Percentiles rank a stretch among this genome's conserved stretches.
These are phyloP conservation scores for Forbesichthys papilliferus DNA, from an alignment of 2,113 vertebrate species.

Conservation along the genomic window DNA sequence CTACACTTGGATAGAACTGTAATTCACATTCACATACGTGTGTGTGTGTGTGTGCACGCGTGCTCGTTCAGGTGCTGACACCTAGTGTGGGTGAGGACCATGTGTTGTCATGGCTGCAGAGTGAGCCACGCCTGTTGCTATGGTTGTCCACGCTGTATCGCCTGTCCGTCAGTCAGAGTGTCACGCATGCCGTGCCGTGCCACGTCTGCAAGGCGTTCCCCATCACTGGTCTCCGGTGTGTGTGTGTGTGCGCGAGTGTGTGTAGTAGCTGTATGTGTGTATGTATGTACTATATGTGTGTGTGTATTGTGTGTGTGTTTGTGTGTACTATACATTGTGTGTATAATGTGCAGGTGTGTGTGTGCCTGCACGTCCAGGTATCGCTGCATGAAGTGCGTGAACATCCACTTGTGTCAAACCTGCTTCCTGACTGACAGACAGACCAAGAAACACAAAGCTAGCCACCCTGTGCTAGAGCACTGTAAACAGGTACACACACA, in stretches of 20 bases:
- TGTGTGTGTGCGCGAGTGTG: slow-evolving; percentile 1
- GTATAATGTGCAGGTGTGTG: background rate
- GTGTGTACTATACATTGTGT: background rate
- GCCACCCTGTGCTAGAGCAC: slow-evolving; percentile 79
- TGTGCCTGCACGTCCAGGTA: slow-evolving; percentile 68
- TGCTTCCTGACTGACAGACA: slow-evolving; percentile 80
- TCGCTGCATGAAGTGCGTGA: slow-evolving; percentile 84
- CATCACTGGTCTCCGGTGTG: slow-evolving; percentile 81
- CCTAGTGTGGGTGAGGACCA: slow-evolving; percentile 62
- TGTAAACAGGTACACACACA: slow-evolving; percentile 74
- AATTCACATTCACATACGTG: too few species aligned
- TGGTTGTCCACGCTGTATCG: slow-evolving; percentile 82
- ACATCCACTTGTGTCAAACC: slow-evolving; percentile 83
- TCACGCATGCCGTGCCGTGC: slow-evolving; percentile 77
- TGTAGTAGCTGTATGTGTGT: too few species aligned
- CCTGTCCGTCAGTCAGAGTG: slow-evolving; percentile 69
- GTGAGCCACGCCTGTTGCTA: slow-evolving; percentile 77
- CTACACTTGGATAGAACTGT: too few species aligned
- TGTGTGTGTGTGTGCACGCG: slow-evolving; percentile 16
- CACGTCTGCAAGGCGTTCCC: slow-evolving; percentile 78
- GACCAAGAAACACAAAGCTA: slow-evolving; percentile 76
- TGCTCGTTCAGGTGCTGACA: slow-evolving; percentile 66
- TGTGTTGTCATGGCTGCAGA: slow-evolving; percentile 81
- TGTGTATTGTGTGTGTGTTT: background rate
- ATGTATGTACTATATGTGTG: too few species aligned